Percentiles rank a stretch among this genome's conserved stretches.
Conservation (phyloP, 2,797 vertebrate genomes). For the Coracias cyanogaster region DNA sequence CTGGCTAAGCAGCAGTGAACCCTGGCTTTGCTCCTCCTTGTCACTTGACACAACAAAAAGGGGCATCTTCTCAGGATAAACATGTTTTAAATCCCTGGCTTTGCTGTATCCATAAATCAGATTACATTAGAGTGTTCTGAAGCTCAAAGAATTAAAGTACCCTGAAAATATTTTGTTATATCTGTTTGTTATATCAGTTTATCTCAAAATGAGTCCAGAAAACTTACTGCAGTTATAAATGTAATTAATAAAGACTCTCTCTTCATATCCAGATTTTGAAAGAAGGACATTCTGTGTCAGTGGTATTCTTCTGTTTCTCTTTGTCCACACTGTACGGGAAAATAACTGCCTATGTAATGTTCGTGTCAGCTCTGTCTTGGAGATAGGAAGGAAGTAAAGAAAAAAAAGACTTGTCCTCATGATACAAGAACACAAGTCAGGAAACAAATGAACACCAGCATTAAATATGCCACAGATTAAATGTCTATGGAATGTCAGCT, state of each 20-base stretch:
- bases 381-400: not conserved
- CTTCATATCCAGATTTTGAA: not conserved
- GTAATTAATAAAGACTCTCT: not conserved
- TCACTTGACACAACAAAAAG: not conserved
- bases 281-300: not conserved
- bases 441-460: not conserved
- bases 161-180: not conserved
- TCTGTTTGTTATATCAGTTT: not conserved
- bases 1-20: not conserved
- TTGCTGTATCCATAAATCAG: not conserved
- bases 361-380: not conserved
- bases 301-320: not conserved
- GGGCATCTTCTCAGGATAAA: not conserved
- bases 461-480: not conserved
- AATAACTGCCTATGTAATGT: not conserved
- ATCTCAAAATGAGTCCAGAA: not conserved
- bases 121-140: not conserved
- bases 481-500: not conserved
- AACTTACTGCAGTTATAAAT: not conserved
- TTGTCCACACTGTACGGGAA: not conserved
- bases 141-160: not conserved
- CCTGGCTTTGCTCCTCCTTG: not conserved
- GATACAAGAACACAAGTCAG: not conserved
- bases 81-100: not conserved
- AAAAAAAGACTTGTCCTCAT: not conserved